Base-by-base conservation (phyloP, 2,113 vertebrate species). In the Colinus virginianus region DNA sequence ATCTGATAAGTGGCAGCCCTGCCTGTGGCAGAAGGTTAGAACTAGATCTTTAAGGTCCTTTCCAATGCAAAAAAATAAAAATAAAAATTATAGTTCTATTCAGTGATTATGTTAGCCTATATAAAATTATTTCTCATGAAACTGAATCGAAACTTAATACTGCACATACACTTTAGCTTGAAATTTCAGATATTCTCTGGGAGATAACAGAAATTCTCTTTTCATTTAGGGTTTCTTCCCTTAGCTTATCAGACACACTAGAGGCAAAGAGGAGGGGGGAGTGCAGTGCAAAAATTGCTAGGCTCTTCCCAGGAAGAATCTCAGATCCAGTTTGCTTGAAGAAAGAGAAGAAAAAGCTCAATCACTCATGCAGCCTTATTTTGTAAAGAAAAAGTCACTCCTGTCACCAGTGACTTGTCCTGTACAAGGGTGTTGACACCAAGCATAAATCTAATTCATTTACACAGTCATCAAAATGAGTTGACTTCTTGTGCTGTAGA, bases 241-340 rank as follows among this genome's bases (percentile, higher is more conserved):
- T 56, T 32, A 56, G 30, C 55, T 32, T 56, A 32, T 32, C 55
- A 56, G 18, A 56, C 55, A 56, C 17, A 11, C 28, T 32, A 56
- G 55, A 32, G 17, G 19, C 16, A 56, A 32, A 56, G 18, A 56
- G 55, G 11, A 56, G n/a, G 67, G 11, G 36, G 15, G 15, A 62
- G 23, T 8, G 25, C 34, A 18, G 12, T 21, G 6, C 20, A 70
- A 49, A 25, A 26, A 48, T 28, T 28, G 11, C n/a, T 69, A 70
- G 17, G 36, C 16, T 51, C 18, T 51, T 51, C 48, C 25, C 25
- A 38, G 26, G 7, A 69, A 28, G 23, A 38, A 49, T 26, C n/a
- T 49, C 25, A 38, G n/a, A 38, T 12, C 46, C 98, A 46, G 97
- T 97, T 98, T 99, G 99, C 98, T 99, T 90, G 43, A 42, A 91